Evolutionary conservation across 1,140 invertebrate species (phyloP).

Genomic region (Lysiphlebus fabarum): DNA sequence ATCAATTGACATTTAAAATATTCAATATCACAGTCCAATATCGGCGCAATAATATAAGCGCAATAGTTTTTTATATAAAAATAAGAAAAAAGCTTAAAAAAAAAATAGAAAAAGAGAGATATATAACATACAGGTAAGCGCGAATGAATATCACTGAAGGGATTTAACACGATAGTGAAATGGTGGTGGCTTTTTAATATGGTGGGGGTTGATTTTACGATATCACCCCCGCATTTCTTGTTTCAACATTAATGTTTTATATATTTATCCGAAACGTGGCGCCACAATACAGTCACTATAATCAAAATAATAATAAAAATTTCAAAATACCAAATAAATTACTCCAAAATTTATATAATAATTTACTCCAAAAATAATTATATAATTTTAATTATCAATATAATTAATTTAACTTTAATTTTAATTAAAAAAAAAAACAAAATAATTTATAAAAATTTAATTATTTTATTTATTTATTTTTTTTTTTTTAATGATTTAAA

Average conservation of each 20-base stretch:
- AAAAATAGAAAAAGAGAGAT: not conserved
- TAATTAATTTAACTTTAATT: too few relatives aligned
- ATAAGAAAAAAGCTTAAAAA: too few relatives aligned
- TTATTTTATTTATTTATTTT: too few relatives aligned
- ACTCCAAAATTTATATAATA: conserved; percentile 3
- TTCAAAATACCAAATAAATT: conserved; percentile 41
- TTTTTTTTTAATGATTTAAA: too few relatives aligned
- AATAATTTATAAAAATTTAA: too few relatives aligned
- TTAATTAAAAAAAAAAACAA: too few relatives aligned
- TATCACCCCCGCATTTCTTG: conserved; percentile 42
- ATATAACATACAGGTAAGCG: not conserved
- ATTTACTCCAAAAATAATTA: not conserved
- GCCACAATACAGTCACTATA: conserved; percentile 48
- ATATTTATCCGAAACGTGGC: conserved; percentile 35
- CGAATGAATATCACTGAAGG: too few relatives aligned
- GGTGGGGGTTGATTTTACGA: conserved; percentile 33
- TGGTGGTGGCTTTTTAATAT: conserved; percentile 12
- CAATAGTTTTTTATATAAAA: too few relatives aligned
- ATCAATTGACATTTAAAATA: conserved; percentile 11
- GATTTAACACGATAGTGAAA: too few relatives aligned
- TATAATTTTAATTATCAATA: conserved; percentile 36
- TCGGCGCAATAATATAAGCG: conserved; percentile 15
- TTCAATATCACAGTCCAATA: conserved; percentile 30
- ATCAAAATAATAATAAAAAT: conserved; percentile 34
- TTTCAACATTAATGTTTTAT: conserved; percentile 32